Base-by-base conservation (phyloP, 2,888 invertebrate species). In the Oligia fasciuncula region DNA sequence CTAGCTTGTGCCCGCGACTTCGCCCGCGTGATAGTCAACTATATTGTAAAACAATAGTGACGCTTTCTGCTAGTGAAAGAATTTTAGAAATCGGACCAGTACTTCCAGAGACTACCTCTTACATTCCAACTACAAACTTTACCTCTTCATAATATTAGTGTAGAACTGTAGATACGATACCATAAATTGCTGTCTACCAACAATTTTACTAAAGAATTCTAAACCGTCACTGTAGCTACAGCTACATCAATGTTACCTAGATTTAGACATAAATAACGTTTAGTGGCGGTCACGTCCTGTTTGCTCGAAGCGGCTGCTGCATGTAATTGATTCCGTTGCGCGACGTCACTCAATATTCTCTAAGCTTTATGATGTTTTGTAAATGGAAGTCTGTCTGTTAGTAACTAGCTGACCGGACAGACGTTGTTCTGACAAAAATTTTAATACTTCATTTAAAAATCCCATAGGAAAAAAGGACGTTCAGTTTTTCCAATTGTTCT, bases 241-340 rank as follows among this genome's bases (percentile, higher is more conserved):
- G 40, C 46, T 57, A 79, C 60, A n/a, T 67, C 35, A 82, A 78
- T 57, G 19, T 46, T 66, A 54, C 57, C 63, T 75, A 69, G 73
- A 76, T 80, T 76, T 79, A 81, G 81, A 84, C 77, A 77, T 85
- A 87, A 85, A 87, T 79, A 87, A 85, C 77, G 73, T 77, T 87
- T 75, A 84, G 77, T 68, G 57, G 73, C 67, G 76, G 80, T 84
- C 88, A 86, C 88, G 88, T 87, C 79, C 79, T 87, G 85, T 88
- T 88, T 87, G 77, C 78, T 71, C 65, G 46, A 69, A 57, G 67
- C 74, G 72, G 63, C 76, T 79, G 86, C 83, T 82, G 85, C 79
- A 77, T 79, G 72, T 78, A 85, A 85, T 85, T 76, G 85, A 85
- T 85, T 75, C 76, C 69, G 74, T 80, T 77, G 66, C 63, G 63